A percentile compares a stretch with the other conserved stretches of the same genome.
Conservation (phyloP, 2,113 vertebrate genomes). For the Amphilophus citrinellus region DNA sequence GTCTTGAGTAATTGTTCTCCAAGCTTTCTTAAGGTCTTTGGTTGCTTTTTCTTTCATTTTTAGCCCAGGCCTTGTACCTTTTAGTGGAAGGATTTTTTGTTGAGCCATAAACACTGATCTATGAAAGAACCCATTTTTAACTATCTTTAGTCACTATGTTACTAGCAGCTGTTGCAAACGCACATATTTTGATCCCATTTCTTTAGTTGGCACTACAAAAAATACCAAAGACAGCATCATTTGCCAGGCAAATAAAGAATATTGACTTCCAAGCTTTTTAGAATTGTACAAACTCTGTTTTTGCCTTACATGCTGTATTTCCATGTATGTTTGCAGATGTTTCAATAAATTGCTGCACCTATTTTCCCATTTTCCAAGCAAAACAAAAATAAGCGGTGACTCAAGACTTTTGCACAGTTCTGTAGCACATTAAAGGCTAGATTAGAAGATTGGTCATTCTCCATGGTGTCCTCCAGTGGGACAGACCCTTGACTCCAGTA, state of each 20-base stretch:
- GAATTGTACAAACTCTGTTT: too few relatives aligned
- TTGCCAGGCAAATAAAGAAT: too few relatives aligned
- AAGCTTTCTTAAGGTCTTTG: too few relatives aligned
- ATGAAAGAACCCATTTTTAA: not conserved
- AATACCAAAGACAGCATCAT: too few relatives aligned
- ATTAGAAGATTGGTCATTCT: not conserved
- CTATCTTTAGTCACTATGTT: not conserved
- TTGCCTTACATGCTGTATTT: too few relatives aligned
- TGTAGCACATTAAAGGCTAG: not conserved
- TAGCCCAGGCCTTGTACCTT: not conserved
- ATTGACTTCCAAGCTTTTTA: too few relatives aligned
- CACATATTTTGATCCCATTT: too few relatives aligned
- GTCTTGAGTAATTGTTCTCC: not conserved
- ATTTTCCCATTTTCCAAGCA: too few relatives aligned
- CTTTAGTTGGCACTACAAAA: too few relatives aligned
- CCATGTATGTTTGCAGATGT: too few relatives aligned
- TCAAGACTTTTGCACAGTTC: not conserved
- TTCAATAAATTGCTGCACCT: too few relatives aligned
- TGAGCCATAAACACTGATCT: not conserved
- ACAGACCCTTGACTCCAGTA: slow-evolving; percentile 38
- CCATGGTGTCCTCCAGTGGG: not conserved
- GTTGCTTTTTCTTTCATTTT: not conserved
- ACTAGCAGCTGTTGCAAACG: not conserved
- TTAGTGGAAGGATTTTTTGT: too few relatives aligned
- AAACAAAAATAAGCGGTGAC: not conserved